Conservation (phyloP, 2,113 vertebrate species). For the Numenius arquata region DNA sequence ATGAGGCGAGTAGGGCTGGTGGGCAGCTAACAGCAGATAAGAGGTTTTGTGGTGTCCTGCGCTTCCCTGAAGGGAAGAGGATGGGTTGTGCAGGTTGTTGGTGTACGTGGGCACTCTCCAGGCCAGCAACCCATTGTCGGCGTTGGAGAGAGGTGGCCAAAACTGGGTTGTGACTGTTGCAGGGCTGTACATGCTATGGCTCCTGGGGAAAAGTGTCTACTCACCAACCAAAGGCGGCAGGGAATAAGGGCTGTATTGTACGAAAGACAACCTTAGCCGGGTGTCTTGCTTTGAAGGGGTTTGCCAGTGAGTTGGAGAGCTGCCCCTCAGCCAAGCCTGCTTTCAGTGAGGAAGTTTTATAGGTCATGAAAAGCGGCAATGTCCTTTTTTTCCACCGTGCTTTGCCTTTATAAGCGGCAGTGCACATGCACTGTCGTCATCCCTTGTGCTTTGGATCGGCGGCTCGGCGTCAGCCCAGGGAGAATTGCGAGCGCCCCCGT, state of each 20-base stretch:
- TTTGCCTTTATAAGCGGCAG: conserved; percentile 25
- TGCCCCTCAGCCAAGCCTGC: neutral
- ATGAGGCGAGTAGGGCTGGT: neutral
- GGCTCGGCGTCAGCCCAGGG: neutral
- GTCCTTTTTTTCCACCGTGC: neutral
- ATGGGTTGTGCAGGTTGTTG: rapidly evolving
- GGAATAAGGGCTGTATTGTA: conserved; percentile 6
- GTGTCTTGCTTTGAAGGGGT: conserved; percentile 21
- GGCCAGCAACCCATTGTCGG: rapidly evolving
- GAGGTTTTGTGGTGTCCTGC: neutral
- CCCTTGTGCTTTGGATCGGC: neutral
- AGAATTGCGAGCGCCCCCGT: neutral
- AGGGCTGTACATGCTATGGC: rapidly evolving
- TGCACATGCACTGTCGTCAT: neutral
- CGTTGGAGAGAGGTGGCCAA: neutral
- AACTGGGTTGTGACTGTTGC: neutral
- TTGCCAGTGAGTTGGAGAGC: conserved; percentile 23
- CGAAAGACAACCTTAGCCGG: neutral
- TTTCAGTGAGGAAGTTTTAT: conserved; percentile 28
- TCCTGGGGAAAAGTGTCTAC: neutral
- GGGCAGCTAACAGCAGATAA: neutral
- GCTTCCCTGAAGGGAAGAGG: neutral
- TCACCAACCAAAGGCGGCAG: neutral
- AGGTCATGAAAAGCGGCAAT: conserved; percentile 6
- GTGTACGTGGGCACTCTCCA: neutral